Base-by-base conservation (phyloP, 2,113 vertebrate genomes). In the Leiothrix lutea region DNA sequence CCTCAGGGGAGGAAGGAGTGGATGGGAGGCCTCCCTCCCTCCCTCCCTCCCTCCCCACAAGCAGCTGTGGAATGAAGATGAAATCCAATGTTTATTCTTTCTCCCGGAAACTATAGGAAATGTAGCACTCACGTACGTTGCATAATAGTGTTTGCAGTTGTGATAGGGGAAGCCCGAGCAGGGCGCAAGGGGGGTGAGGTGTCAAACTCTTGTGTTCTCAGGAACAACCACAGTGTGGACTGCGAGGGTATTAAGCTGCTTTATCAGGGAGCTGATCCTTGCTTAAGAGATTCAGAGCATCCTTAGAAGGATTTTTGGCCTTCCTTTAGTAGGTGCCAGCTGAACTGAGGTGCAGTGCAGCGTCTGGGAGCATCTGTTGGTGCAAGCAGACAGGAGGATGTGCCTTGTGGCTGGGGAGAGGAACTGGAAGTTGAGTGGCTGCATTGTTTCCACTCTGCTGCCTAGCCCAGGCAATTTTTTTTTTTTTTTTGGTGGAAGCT, bases 21-120 rank as follows among this genome's bases (percentile, higher is more conserved):
- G 69, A 94, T 0, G n/a, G 88, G 95, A 96, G 94, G 92, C 96
- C 94, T 93, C 82, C 53, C 69, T 95, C 88, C 72, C 94, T 93
- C 82, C 53, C 69, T 95, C 88, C 72, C 86, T 93, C 82, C 53
- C 69, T 95, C 88, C 72, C 86, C 79, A 50, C 80, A 94, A 83
- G 80, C 94, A 95, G 88, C 96, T 96, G 90, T 96, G 95, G 96
- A 95, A 97, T 96, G 92, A 95, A 92, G 73, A 93, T 74, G 92
- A 93, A 95, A 94, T 90, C 90, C 88, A 96, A 25, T 95, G 94
- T 95, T 96, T 96, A 96, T 86, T 93, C 90, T 88, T 94, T 93
- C 90, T 95, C 89, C 94, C 72, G 65, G 92, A 95, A 96, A 29
- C 93, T 96, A 94, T 96, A 96, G 96, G 94, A 94, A 95, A 88